Evolutionary conservation across 1,140 invertebrate species (phyloP), one percentile per base, ranked within the genome.

Genomic region (Brachionus manjavacas): DNA sequence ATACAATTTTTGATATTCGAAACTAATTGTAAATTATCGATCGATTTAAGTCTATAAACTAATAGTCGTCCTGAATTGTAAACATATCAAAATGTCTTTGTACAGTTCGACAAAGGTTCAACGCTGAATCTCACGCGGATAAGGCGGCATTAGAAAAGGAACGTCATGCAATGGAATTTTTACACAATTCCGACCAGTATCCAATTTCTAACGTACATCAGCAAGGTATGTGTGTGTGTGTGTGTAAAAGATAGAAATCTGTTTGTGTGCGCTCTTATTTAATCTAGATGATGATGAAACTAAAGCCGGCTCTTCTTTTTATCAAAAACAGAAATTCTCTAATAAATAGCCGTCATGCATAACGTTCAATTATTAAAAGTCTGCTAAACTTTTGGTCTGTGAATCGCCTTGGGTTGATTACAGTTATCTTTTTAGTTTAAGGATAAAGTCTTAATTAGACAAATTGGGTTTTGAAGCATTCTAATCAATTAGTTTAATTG

Each of bases 41-140:
- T 68, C 16, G 31, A 68, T 68, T 68, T 68, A 68, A 68, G 66
- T 68, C 66, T 68, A 68, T 68, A 68, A 68, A 68, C 66, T 68
- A 68, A 68, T 68, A 68, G 66, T 68, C n/a, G 31, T 7, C 4
- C 66, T n/a, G 31, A n/a, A 68, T 68, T 31, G 31, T 68, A 68
- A 68, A 68, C 25, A 31, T 68, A n/a, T 6, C 25, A 68, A 6
- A 31, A 68, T 31, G 25, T 68, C 12, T 68, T 39, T 68, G 31
- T 31, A 31, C 23, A 23, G 6, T 28, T 68, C 31, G 66, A n/a
- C 31, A 31, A 39, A 31, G 66, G 25, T 39, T 68, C 9, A n/a
- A 31, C 12, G 14, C 31, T 68, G 12, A 31, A 31, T 68, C 31
- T 68, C 25, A 68, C 66, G 52, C 52, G 16, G 52, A 60, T 60